Percentiles rank a stretch among this genome's conserved stretches.
Evolutionary conservation across 2,113 vertebrate genomes (phyloP).

Genomic region (Stegostoma tigrinum): DNA sequence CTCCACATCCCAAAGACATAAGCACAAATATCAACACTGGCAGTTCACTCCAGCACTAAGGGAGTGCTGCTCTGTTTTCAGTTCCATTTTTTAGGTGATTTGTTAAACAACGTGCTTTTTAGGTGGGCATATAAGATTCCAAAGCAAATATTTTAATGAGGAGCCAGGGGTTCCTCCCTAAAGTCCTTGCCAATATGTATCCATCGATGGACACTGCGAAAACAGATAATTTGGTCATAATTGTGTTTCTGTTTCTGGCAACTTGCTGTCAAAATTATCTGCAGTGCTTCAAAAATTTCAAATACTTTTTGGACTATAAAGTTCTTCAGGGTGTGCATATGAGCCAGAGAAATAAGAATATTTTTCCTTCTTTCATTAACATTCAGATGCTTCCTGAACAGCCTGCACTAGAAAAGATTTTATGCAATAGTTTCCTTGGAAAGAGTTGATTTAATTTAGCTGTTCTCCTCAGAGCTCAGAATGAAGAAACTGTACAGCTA

Average conservation of each 20-base stretch:
- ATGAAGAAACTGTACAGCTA: neutral
- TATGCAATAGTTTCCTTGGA: neutral
- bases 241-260: neutral
- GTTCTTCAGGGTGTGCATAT: neutral
- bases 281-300: neutral
- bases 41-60: too few relatives aligned
- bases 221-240: neutral
- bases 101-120: too few relatives aligned
- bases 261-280: neutral
- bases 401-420: neutral
- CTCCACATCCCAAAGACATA: too few relatives aligned
- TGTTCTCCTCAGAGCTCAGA: neutral
- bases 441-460: neutral
- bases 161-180: too few relatives aligned
- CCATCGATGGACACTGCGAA: too few relatives aligned
- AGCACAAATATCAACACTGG: too few relatives aligned
- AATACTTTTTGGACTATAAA: neutral
- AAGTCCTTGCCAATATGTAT: too few relatives aligned
- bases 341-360: neutral
- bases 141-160: too few relatives aligned
- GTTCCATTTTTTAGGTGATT: too few relatives aligned
- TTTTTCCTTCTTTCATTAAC: neutral
- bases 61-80: too few relatives aligned
- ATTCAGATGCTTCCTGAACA: neutral
- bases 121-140: too few relatives aligned